Evolutionary conservation across 1,140 invertebrate genomes (phyloP).

Genomic region (Thaumatotibia leucotreta): DNA sequence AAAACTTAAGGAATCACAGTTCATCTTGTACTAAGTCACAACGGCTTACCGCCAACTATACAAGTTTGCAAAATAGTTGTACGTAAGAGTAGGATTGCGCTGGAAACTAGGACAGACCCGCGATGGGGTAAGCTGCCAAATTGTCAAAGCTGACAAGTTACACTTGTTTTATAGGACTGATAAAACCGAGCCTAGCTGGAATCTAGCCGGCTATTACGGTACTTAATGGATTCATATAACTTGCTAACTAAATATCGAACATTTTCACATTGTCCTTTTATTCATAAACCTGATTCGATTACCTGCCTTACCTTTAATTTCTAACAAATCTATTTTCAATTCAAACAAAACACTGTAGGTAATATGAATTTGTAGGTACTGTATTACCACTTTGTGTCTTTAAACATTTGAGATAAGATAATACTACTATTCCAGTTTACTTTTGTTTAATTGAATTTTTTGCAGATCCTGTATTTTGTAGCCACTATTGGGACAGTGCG

Average conservation of each 20-base stretch:
- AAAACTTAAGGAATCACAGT: background rate
- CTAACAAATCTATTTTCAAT: too few relatives aligned
- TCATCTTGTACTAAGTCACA: background rate
- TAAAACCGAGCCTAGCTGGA: background rate
- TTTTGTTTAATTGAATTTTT: too few relatives aligned
- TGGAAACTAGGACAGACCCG: slow-evolving; percentile 3
- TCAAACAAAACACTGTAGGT: too few relatives aligned
- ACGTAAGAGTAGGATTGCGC: background rate
- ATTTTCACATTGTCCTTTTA: too few relatives aligned
- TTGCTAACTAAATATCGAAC: background rate
- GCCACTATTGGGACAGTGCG: too few relatives aligned
- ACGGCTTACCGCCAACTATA: background rate
- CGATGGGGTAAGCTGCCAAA: slow-evolving; percentile 6
- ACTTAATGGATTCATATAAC: background rate
- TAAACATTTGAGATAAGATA: too few relatives aligned
- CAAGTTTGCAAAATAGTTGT: background rate
- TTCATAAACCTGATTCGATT: too few relatives aligned
- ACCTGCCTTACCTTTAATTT: too few relatives aligned
- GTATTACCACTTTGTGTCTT: too few relatives aligned
- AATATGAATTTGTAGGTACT: too few relatives aligned
- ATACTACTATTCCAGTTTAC: too few relatives aligned
- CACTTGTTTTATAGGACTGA: slow-evolving; percentile 9
- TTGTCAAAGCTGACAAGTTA: slow-evolving; percentile 10
- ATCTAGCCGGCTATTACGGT: slow-evolving; percentile 1
- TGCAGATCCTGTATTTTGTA: too few relatives aligned